Percentiles rank a stretch among this genome's conserved stretches.
Evolutionary conservation across 1,140 invertebrate genomes (phyloP).

Genomic region (Tachypleus tridentatus): DNA sequence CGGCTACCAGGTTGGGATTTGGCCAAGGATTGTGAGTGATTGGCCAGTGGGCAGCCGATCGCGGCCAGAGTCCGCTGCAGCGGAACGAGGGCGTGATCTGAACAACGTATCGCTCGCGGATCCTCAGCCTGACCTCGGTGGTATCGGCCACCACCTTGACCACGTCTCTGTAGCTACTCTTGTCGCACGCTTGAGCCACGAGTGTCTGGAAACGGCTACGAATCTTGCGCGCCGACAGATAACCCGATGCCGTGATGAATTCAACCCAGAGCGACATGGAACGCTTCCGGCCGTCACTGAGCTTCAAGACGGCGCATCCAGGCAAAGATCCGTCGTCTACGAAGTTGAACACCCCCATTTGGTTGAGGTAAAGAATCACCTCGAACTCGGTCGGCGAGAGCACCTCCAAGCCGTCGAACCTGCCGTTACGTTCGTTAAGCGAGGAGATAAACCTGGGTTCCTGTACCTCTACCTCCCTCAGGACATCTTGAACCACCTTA

Average conservation of each 20-base stretch:
- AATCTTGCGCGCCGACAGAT: slow-evolving; percentile 84
- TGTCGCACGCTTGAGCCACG: slow-evolving; percentile 84
- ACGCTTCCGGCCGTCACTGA: slow-evolving; percentile 69
- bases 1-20: slow-evolving; percentile 82
- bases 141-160: slow-evolving; percentile 89
- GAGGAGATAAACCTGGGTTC: slow-evolving; percentile 92
- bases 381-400: slow-evolving; percentile 84
- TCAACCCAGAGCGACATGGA: slow-evolving; percentile 96
- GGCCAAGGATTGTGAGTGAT: slow-evolving; percentile 83
- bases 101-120: slow-evolving; percentile 72
- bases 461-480: slow-evolving; percentile 93
- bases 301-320: slow-evolving; percentile 82
- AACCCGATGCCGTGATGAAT: slow-evolving; percentile 90
- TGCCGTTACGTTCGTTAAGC: slow-evolving; percentile 73
- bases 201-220: slow-evolving; percentile 82
- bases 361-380: slow-evolving; percentile 86
- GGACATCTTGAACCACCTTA: slow-evolving; percentile 86
- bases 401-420: slow-evolving; percentile 73
- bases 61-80: slow-evolving; percentile 84
- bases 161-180: slow-evolving; percentile 72
- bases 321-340: slow-evolving; percentile 86
- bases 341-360: slow-evolving; percentile 94
- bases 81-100: slow-evolving; percentile 86
- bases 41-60: slow-evolving; percentile 91
- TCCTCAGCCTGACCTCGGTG: slow-evolving; percentile 70